Evolutionary conservation across 2,797 vertebrate species (phyloP).

Genomic region (Emys orbicularis): DNA sequence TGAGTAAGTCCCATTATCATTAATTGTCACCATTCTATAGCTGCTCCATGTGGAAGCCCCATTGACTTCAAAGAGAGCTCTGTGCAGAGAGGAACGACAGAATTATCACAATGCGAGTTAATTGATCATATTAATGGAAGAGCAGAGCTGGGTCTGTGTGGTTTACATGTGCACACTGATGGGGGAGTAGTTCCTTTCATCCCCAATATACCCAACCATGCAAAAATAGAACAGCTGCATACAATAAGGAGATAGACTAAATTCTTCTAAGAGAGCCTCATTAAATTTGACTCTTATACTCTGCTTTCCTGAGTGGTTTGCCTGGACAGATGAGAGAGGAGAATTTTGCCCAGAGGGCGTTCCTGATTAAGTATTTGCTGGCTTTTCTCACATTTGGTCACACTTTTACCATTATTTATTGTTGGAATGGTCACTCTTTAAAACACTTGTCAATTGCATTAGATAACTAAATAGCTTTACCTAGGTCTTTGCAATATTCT

Average conservation of each 20-base stretch:
- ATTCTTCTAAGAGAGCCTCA: fast-evolving
- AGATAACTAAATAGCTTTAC: neutral
- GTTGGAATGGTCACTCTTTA: neutral
- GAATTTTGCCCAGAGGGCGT: neutral
- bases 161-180: neutral
- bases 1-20: neutral
- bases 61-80: neutral
- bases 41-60: neutral
- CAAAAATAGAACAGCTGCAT: neutral
- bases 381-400: neutral
- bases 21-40: neutral
- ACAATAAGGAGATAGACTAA: neutral
- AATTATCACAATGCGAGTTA: neutral
- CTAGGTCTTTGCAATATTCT: neutral
- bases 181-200: neutral
- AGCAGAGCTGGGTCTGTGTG: neutral
- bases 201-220: neutral
- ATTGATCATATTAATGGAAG: neutral
- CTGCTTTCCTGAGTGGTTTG: neutral
- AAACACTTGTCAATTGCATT: neutral
- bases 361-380: neutral
- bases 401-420: no score
- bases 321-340: neutral
- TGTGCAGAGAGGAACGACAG: neutral
- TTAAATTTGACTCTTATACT: neutral